These are phyloP conservation scores for Drosophila subquinaria DNA, from an alignment of 2,888 invertebrate genomes.

Conservation along the genomic window DNA sequence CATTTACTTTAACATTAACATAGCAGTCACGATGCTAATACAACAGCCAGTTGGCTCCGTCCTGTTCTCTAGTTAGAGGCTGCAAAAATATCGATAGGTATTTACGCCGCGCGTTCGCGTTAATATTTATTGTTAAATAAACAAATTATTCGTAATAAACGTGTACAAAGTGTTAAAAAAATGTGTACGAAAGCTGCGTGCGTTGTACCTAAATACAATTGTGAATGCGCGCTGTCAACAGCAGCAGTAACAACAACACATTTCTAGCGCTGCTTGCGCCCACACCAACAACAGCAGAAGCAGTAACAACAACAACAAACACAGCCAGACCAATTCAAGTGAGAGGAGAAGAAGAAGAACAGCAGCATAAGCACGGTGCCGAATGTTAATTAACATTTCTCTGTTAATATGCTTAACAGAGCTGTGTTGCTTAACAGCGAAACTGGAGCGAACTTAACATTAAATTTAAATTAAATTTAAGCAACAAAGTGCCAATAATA, in stretches of 20 bases:
- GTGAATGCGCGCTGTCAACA: constrained; percentile 30
- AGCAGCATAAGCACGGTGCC: too few species aligned
- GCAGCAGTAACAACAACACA: constrained; percentile 32
- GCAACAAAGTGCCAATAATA: constrained; percentile 59
- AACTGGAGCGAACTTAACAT: too few species aligned
- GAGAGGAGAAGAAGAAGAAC: constrained; percentile 13
- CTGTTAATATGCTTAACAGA: too few species aligned
- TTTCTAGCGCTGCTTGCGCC: constrained; percentile 46
- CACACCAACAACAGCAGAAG: constrained; percentile 48
- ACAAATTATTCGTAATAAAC: constrained; percentile 52
- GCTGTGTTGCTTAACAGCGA: too few species aligned
- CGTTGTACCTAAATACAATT: constrained; percentile 11
- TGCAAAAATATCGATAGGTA: constrained; percentile 53
- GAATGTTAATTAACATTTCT: too few species aligned
- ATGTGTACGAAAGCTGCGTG: constrained; percentile 16
- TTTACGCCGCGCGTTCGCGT: constrained; percentile 61
- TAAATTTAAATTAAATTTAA: too few species aligned
- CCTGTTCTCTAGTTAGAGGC: constrained; percentile 53
- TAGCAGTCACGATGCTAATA: constrained; percentile 28
- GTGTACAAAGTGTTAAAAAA: constrained; percentile 37
- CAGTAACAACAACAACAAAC: constrained; percentile 22
- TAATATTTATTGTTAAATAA: constrained; percentile 61
- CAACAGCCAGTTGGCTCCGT: constrained; percentile 51
- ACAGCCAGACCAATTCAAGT: constrained; percentile 35
- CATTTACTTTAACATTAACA: constrained; percentile 15